Conservation (phyloP, 2,888 invertebrate species). For the Galerucella calmariensis region DNA sequence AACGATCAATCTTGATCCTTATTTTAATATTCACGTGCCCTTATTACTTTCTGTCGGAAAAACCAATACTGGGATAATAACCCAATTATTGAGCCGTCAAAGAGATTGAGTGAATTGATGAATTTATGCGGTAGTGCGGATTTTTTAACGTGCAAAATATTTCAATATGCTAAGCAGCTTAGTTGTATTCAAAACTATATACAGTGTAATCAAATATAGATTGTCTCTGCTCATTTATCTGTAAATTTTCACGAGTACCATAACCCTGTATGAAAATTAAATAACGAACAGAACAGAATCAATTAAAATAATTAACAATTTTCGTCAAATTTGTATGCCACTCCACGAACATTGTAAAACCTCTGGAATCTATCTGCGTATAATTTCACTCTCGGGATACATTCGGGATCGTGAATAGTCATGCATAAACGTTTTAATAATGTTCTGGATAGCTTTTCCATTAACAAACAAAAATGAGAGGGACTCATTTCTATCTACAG, state of each 20-base stretch:
- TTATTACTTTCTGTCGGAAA: not conserved
- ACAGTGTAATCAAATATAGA: too few species aligned
- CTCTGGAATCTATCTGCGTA: constrained; percentile 28
- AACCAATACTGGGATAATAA: constrained; percentile 2
- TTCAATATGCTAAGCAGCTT: constrained; percentile 7
- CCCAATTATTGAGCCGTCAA: constrained; percentile 15
- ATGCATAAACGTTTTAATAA: constrained; percentile 48
- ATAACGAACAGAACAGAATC: not conserved
- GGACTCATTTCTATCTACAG: not conserved
- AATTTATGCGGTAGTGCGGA: constrained; percentile 3
- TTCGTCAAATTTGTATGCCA: constrained; percentile 25
- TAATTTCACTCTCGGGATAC: constrained; percentile 18
- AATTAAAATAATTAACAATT: not conserved
- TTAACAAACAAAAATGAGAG: constrained; percentile 28
- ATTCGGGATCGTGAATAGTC: constrained; percentile 43
- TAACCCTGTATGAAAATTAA: too few species aligned
- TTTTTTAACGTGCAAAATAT: not conserved
- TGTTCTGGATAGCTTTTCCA: constrained; percentile 41
- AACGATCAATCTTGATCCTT: not conserved
- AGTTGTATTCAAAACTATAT: too few species aligned
- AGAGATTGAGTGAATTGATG: constrained; percentile 7
- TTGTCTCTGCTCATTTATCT: too few species aligned
- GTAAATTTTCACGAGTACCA: too few species aligned
- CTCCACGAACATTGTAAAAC: constrained; percentile 25
- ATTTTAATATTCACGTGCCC: not conserved